A percentile compares a stretch with the other conserved stretches of the same genome.
These are phyloP conservation scores for Condylura cristata DNA, from an alignment of 2,113 vertebrate species.

Conservation along the genomic window DNA sequence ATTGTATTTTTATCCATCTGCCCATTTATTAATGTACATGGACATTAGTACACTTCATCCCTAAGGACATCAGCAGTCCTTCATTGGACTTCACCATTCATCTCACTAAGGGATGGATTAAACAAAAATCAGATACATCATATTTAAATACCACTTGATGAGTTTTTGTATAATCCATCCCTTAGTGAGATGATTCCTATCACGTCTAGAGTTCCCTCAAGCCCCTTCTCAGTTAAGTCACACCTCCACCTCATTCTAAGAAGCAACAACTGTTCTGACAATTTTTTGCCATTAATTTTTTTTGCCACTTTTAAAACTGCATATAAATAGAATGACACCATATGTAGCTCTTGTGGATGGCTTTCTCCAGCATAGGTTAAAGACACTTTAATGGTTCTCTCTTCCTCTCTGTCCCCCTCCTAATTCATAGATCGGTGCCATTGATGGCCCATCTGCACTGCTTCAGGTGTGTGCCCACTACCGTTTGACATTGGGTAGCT, in stretches of 20 bases:
- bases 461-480: background rate
- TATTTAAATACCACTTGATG: background rate
- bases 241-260: background rate
- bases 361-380: background rate
- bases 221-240: background rate
- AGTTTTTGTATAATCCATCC: background rate
- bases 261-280: background rate
- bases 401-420: background rate
- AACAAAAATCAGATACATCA: too few species aligned
- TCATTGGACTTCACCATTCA: background rate
- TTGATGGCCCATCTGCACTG: background rate
- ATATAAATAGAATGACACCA: background rate
- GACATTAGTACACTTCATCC: background rate
- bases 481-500: background rate
- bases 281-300: background rate
- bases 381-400: background rate
- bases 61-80: background rate
- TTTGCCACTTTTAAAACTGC: background rate
- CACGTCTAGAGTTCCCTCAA: too few species aligned
- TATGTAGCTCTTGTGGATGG: background rate
- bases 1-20: background rate
- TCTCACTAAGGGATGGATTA: too few species aligned
- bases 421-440: background rate
- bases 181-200: background rate
- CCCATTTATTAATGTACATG: background rate